Conservation (phyloP, 1,140 invertebrate species). For the Tyrophagus putrescentiae region DNA sequence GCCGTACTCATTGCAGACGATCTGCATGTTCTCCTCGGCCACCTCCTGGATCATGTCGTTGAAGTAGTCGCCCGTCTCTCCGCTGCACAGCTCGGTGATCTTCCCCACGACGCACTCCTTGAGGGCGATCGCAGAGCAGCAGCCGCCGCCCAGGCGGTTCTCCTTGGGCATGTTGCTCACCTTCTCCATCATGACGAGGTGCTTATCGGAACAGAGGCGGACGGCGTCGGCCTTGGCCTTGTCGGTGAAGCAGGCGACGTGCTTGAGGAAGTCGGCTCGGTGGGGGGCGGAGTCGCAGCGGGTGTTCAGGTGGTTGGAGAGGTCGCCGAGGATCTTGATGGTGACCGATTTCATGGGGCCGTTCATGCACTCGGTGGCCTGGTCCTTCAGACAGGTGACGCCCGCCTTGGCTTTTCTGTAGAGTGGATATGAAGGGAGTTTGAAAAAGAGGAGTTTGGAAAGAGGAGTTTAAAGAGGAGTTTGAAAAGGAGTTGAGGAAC, state of each 20-base stretch:
- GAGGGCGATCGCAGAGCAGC: neutral
- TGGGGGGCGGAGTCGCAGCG: conserved; percentile 3
- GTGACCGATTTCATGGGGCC: conserved; percentile 11
- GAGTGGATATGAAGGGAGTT: neutral
- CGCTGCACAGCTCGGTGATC: conserved; percentile 1
- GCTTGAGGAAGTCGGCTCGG: conserved; percentile 13
- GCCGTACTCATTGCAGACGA: conserved; percentile 3
- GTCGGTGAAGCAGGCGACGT: conserved; percentile 10
- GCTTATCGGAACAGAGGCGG: conserved; percentile 9
- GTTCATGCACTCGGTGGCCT: neutral
- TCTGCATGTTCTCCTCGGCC: conserved; percentile 5
- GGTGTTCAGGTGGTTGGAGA: conserved; percentile 2
- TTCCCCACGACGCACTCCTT: neutral
- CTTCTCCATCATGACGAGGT: conserved; percentile 17
- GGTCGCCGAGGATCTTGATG: conserved; percentile 6
- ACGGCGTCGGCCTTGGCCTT: neutral
- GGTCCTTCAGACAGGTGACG: conserved; percentile 5
- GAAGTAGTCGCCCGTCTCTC: conserved; percentile 12
- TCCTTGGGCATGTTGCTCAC: neutral
- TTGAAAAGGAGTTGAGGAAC: too few species aligned
- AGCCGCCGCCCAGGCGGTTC: neutral
- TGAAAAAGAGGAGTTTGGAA: neutral
- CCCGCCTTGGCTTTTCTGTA: conserved; percentile 3
- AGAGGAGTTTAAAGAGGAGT: neutral
- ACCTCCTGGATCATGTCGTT: conserved; percentile 15